A percentile compares a stretch with the other conserved stretches of the same genome.
phyloP scores from a whole-genome alignment of 2,113 vertebrate species.

The Pachycephala philippinensis region DNA sequence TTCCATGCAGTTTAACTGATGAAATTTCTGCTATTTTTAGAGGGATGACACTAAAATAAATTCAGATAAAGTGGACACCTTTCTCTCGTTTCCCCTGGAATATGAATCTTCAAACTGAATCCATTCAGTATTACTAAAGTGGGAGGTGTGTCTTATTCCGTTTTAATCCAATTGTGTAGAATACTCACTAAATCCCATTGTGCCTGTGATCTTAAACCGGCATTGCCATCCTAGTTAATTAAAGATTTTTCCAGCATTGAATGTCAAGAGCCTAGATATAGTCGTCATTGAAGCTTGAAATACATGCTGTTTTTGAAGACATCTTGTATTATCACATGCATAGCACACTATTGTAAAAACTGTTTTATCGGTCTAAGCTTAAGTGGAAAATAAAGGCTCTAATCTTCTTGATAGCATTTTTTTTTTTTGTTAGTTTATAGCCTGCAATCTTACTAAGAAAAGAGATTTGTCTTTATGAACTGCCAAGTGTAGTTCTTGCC shows the following conservation, averaged over 20 bases:
- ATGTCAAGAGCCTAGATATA: slow-evolving; percentile 17
- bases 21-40: background rate
- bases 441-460: slow-evolving; percentile 33
- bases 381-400: slow-evolving; percentile 59
- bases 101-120: background rate
- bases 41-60: background rate
- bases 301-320: background rate
- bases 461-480: slow-evolving; percentile 38
- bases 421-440: slow-evolving; percentile 31
- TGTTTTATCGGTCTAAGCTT: slow-evolving; percentile 33
- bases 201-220: background rate
- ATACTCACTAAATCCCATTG: slow-evolving; percentile 27
- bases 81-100: background rate
- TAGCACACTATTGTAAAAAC: slow-evolving; percentile 30
- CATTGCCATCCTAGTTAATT: slow-evolving; percentile 21
- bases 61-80: background rate
- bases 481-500: background rate
- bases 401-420: slow-evolving; percentile 35
- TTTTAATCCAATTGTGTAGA: slow-evolving; percentile 40
- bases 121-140: background rate
- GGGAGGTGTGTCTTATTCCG: background rate
- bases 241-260: slow-evolving; percentile 15
- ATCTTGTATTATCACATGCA: slow-evolving; percentile 18
- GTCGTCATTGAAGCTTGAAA: background rate
- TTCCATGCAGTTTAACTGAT: background rate